These are phyloP conservation scores for Eurytemora carolleeae DNA, from an alignment of 1,140 invertebrate species.

Conservation along the genomic window DNA sequence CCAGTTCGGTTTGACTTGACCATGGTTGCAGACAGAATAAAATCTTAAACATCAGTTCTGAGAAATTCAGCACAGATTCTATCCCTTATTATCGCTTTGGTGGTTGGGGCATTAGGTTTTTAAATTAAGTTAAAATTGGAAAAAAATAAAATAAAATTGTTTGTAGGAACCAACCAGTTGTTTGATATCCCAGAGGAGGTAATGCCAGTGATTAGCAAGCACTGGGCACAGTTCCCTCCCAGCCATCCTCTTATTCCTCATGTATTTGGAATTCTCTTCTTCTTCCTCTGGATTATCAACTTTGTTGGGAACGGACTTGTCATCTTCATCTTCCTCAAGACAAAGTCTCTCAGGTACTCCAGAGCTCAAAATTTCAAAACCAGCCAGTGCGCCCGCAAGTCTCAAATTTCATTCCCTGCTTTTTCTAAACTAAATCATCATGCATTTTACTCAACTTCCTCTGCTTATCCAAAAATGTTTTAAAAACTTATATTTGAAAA, in stretches of 20 bases:
- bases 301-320: constrained; percentile 62
- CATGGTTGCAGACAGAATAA: too few species aligned
- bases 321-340: constrained; percentile 56
- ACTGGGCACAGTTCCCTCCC: constrained; percentile 44
- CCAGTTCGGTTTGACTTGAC: too few species aligned
- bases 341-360: too few species aligned
- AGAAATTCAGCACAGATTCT: neutral
- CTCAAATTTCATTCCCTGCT: too few species aligned
- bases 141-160: too few species aligned
- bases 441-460: too few species aligned
- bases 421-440: too few species aligned
- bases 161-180: neutral
- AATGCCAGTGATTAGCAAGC: constrained; percentile 11
- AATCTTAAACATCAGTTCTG: too few species aligned
- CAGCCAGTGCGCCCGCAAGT: too few species aligned
- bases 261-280: constrained; percentile 50
- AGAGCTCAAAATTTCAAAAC: too few species aligned
- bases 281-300: constrained; percentile 47
- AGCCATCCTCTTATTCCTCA: constrained; percentile 56
- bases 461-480: too few species aligned
- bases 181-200: constrained; percentile 15
- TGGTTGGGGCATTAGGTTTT: neutral
- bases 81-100: neutral
- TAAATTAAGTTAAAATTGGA: neutral
- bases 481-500: too few species aligned